phyloP scores from a whole-genome alignment of 2,113 vertebrate genomes.

The Clarias macrocephalus region DNA sequence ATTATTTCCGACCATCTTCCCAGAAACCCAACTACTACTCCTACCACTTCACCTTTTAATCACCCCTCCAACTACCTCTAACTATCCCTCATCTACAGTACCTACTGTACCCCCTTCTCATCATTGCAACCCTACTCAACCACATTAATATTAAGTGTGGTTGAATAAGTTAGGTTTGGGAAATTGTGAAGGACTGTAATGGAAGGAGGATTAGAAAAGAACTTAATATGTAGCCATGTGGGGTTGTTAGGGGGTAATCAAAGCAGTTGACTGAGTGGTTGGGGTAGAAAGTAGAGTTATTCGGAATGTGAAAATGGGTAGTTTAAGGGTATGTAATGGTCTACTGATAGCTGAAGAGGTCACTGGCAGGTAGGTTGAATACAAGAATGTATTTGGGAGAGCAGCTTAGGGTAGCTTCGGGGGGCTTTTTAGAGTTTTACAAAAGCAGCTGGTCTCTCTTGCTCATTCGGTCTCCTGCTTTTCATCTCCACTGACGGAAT shows the following conservation, averaged over 20 bases:
- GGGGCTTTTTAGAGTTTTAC: neutral
- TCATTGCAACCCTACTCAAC: too few relatives aligned
- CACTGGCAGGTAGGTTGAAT: neutral
- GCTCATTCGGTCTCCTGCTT: slow-evolving; percentile 10
- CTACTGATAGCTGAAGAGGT: neutral
- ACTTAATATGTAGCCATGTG: too few relatives aligned
- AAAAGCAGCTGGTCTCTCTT: slow-evolving; percentile 18
- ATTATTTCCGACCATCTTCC: too few relatives aligned
- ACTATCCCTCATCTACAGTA: too few relatives aligned
- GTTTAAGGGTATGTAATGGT: neutral
- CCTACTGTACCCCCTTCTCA: too few relatives aligned
- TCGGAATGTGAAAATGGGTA: neutral
- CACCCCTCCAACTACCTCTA: too few relatives aligned
- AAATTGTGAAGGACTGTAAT: neutral
- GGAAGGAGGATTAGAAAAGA: neutral
- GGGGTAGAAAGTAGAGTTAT: neutral
- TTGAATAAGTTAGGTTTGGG: neutral
- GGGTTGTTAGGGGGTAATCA: neutral
- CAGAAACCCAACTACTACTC: too few relatives aligned
- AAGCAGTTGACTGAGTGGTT: neutral
- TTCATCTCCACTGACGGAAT: slow-evolving; percentile 3
- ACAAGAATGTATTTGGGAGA: neutral
- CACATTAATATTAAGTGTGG: neutral
- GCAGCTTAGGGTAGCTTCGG: neutral
- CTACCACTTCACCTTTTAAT: too few relatives aligned